Conservation (phyloP, 2,113 vertebrate species). For the Silurus meridionalis region DNA sequence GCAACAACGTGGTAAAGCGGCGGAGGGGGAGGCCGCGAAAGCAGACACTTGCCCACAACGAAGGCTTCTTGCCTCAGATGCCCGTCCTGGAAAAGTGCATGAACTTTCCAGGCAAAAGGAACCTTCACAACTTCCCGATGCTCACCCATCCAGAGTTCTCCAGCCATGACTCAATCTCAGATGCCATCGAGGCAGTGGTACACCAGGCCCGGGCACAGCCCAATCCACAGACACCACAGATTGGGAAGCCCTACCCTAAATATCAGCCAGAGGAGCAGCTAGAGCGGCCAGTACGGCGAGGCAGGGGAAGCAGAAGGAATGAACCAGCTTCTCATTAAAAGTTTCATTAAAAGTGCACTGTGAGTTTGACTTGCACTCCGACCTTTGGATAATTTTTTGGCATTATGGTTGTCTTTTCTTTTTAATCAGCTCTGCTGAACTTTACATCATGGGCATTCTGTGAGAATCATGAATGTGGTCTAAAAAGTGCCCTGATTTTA, state of each 20-base stretch:
- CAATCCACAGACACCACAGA: slow-evolving; percentile 52
- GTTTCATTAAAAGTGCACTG: slow-evolving; percentile 59
- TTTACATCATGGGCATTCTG: slow-evolving; percentile 54
- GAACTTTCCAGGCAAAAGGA: slow-evolving; percentile 85
- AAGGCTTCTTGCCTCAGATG: slow-evolving; percentile 84
- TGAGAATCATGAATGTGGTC: slow-evolving; percentile 49
- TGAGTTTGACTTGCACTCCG: slow-evolving; percentile 72
- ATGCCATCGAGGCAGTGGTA: slow-evolving; percentile 94
- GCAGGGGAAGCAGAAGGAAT: slow-evolving; percentile 76
- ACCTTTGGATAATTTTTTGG: slow-evolving; percentile 53
- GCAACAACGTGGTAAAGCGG: slow-evolving; percentile 97
- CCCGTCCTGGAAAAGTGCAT: slow-evolving; percentile 92
- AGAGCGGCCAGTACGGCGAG: slow-evolving; percentile 77
- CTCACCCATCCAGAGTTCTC: slow-evolving; percentile 77
- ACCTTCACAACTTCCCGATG: slow-evolving; percentile 76
- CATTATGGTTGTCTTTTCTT: slow-evolving; percentile 48
- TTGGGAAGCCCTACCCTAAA: slow-evolving; percentile 74
- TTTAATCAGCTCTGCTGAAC: slow-evolving; percentile 37
- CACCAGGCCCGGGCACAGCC: slow-evolving; percentile 85
- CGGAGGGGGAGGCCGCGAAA: slow-evolving; percentile 89
- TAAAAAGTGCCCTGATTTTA: slow-evolving; percentile 47
- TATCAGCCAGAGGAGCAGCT: slow-evolving; percentile 74
- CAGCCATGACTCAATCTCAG: slow-evolving; percentile 87
- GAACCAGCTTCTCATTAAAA: slow-evolving; percentile 65
- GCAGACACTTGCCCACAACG: slow-evolving; percentile 77